Base-by-base conservation (phyloP, 1,140 invertebrate species). In the Brachionus plicatilis region DNA sequence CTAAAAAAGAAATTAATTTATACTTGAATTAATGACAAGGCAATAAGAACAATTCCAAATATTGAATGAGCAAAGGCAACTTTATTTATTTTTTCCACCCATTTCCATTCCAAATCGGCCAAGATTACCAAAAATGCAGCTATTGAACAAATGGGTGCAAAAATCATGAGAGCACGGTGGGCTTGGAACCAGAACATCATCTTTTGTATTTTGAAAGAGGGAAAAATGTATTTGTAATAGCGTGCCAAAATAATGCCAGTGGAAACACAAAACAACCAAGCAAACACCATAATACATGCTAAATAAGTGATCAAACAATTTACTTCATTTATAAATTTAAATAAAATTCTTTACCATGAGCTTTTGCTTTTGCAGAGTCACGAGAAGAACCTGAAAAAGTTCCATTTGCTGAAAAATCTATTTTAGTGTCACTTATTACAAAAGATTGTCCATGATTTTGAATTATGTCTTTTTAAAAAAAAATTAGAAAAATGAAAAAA, bases 171-270 rank as follows among this genome's bases (percentile, higher is more conserved):
- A 14, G 79, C 53, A 24, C 79, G 50, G 66, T 82, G 79, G 1
- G 65, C 79, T 1, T 65, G 33, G 27, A 82, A 82, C 79, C 79
- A 82, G n/a, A 82, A 65, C 53, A 43, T 43, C 79, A 82, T 60
- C 29, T 82, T 65, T 24, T 45, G 43, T 9, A 82, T 43, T 47
- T 82, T 82, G 5, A 65, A 14, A 11, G 37, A 45, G 2, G 79
- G 79, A 24, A 82, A 17, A 43, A 82, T 82, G 43, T 65, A 82
- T 68, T 82, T 82, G 53, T 82, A 82, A 47, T 82, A 82, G 33
- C 79, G 56, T 12, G 79, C 79, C 33, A 82, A 65, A 24, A 82
- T 45, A 7, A 82, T 82, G 4, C 79, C 79, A 2, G 79, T 82
- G 2, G 27, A 65, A 20, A 68, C 79, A 45, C 53, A 65, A 27